Evolutionary conservation across 2,113 vertebrate species (phyloP).

Genomic region (Gymnarchus niloticus): DNA sequence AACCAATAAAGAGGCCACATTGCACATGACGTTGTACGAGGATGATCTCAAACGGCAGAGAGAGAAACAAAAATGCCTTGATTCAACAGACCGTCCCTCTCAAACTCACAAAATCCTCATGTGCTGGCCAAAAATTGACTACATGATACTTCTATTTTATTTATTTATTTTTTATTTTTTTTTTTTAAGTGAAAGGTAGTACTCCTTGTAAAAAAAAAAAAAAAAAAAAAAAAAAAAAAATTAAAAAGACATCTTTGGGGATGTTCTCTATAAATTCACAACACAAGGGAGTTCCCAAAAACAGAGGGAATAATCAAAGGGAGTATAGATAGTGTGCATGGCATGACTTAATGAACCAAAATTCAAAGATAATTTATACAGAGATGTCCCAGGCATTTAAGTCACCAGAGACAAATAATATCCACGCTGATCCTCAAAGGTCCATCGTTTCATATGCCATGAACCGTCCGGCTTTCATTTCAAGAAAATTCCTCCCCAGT

Average conservation of each 20-base stretch:
- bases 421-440: neutral
- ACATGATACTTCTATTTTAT: too few relatives aligned
- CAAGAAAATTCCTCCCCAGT: neutral
- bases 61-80: neutral
- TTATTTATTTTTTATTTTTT: too few relatives aligned
- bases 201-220: too few relatives aligned
- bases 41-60: neutral
- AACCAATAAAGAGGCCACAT: neutral
- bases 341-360: neutral
- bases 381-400: neutral
- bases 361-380: neutral
- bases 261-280: neutral
- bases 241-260: neutral
- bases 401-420: neutral
- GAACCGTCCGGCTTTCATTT: neutral
- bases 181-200: too few relatives aligned
- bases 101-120: neutral
- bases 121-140: too few relatives aligned
- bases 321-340: neutral
- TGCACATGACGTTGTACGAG: neutral
- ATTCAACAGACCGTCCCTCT: too few relatives aligned
- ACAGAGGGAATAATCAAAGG: neutral
- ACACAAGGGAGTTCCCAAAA: neutral
- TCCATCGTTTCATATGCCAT: neutral
- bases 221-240: too few relatives aligned